phyloP scores from a whole-genome alignment of 1,140 invertebrate genomes.

The Macrosteles quadrilineatus region DNA sequence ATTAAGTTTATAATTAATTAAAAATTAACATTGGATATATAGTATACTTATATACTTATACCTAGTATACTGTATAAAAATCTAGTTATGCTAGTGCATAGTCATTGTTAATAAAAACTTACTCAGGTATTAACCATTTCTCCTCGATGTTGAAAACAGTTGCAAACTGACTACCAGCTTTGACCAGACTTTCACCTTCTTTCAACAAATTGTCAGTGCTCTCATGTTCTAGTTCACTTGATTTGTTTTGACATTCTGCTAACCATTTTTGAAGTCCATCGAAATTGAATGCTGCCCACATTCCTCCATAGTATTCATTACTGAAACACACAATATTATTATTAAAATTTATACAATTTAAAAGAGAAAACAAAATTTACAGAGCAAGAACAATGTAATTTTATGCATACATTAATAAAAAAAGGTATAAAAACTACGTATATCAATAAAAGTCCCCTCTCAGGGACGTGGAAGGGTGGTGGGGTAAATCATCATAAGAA shows the following conservation, averaged over 20 bases:
- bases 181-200: slow-evolving; percentile 52
- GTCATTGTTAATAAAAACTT: no score
- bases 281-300: slow-evolving; percentile 91
- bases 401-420: no score
- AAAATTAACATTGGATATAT: no score
- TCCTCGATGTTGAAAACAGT: slow-evolving; percentile 57
- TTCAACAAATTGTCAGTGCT: slow-evolving; percentile 43
- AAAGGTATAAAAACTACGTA: slow-evolving; percentile 25
- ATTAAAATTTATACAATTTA: slow-evolving; percentile 10
- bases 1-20: no score
- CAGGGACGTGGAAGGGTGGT: no score
- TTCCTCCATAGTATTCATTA: slow-evolving; percentile 89
- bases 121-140: slow-evolving; percentile 58
- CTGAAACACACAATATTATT: slow-evolving; percentile 52
- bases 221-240: slow-evolving; percentile 43
- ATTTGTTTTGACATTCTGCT: slow-evolving; percentile 53
- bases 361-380: slow-evolving; percentile 4
- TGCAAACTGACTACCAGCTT: slow-evolving; percentile 56
- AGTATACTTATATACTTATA: no score
- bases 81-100: no score
- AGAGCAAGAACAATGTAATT: background rate
- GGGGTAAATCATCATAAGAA: no score
- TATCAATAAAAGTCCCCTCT: no score
- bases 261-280: slow-evolving; percentile 77
- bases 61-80: no score